Evolutionary conservation across 2,797 vertebrate species (phyloP), one percentile per base, ranked within the genome.

Genomic region (Glyptemys insculpta): DNA sequence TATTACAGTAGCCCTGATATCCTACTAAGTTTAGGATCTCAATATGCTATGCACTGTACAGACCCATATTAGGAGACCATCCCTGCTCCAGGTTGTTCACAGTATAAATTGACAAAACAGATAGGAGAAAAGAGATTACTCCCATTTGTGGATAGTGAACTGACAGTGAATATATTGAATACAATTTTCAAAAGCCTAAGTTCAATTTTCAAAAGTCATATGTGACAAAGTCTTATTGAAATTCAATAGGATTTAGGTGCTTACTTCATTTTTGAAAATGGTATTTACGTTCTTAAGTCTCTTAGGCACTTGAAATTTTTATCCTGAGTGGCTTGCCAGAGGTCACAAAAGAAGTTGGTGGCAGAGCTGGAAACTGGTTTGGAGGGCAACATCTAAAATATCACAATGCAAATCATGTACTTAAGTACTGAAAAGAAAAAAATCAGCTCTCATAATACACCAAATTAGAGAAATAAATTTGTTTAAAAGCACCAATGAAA

Each of bases 401-500:
- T 49, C 91, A 21, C 14, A 91, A 21, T 91, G 94, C 93, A 93
- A 90, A 50, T 29, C 88, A 65, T 19, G 16, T 74, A 81, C 18
- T 74, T 95, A 88, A 93, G 79, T 85, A 95, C 87, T 21, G 31
- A 95, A 94, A 74, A 12, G 14, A 68, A 88, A 16, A 16, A 86
- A 59, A 89, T 83, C 83, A 89, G 29, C 86, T 81, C 47, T 82
- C 34, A 84, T 62, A 21, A 74, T 87, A 93, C 92, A 52, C 12
- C 14, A 88, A 95, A 91, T 90, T 79, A 95, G 94, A 85, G 53
- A 80, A 87, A 96, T 92, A 79, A 3, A 91, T 86, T 97, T 97
- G 87, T 54, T 94, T 92, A 96, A 96, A 86, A 95, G 16, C 81
- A 47, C 3, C 41, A 90, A 81, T 88, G 82, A 93, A 94, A 49